Base-by-base conservation (phyloP, 2,113 vertebrate genomes). In the Bubo blakistoni region DNA sequence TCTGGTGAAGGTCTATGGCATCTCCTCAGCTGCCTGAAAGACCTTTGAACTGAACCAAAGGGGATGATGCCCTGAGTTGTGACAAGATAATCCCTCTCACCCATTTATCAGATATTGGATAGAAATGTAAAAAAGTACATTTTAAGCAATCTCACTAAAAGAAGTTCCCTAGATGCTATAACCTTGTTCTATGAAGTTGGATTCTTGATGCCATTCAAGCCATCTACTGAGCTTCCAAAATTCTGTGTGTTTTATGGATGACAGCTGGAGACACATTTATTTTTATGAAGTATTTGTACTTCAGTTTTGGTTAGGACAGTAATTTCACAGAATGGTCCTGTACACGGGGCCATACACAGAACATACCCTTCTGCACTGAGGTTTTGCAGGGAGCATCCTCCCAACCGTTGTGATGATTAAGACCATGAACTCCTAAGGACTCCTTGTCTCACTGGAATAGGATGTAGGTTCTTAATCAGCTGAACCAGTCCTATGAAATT, bases 71-170 rank as follows among this genome's bases (percentile, higher is more conserved):
- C 69, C 55, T 0, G 7, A 49, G 47, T 32, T 40, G 46, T 36
- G 27, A 16, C 24, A 29, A 22, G n/a, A 30, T 22, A 30, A 74
- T 5, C 16, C 19, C 11, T 49, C 73, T 62, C 32, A 24, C 15
- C n/a, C 2, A 0, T 51, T 44, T 42, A 7, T 42, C n/a, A 34
- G 66, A 4, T 62, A 7, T 5, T 32, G 18, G 21, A 16, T 5
- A 27, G 34, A 70, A 76, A 65, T 0, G 0, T n/a, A 51, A 32
- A 27, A 24, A 86, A 63, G 76, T 24, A 46, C 34, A 3, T 58
- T 70, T 30, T 52, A 46, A 81, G 30, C 62, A 34, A 9, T 69
- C 42, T 63, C 59, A 36, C 36, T 58, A 21, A 8, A 63, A 63
- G 36, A 9, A 40, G 42, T 38, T 80, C 61, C 81, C 62, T 25